Evolutionary conservation across 1,140 invertebrate species (phyloP).

Genomic region (Calosoma granatense): DNA sequence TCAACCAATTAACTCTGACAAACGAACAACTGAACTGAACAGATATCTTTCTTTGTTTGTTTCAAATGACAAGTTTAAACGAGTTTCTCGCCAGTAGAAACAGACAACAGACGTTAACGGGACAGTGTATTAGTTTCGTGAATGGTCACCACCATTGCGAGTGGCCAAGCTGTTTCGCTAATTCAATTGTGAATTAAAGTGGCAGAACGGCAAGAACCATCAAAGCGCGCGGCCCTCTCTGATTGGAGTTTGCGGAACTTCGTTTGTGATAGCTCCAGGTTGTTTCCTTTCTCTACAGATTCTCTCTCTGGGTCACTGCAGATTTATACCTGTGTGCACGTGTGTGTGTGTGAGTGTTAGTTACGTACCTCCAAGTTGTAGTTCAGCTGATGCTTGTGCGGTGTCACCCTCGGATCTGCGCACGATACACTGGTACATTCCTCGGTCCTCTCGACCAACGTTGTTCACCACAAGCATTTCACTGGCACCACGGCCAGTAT

Average conservation of each 20-base stretch:
- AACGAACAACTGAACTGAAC: neutral
- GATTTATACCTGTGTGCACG: too few relatives aligned
- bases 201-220: neutral
- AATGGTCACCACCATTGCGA: neutral
- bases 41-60: too few relatives aligned
- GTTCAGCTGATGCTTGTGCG: constrained; percentile 67
- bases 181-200: constrained; percentile 4
- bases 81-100: too few relatives aligned
- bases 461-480: constrained; percentile 54
- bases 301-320: too few relatives aligned
- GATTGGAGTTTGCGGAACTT: neutral
- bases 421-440: constrained; percentile 81
- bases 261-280: neutral
- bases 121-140: neutral
- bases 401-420: constrained; percentile 62
- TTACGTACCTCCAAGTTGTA: constrained; percentile 68
- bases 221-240: neutral
- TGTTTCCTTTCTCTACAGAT: too few relatives aligned
- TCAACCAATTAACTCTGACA: neutral
- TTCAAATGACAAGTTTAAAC: neutral
- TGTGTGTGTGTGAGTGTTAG: too few relatives aligned
- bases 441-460: constrained; percentile 64
- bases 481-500: constrained; percentile 47
- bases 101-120: too few relatives aligned
- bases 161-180: neutral